phyloP scores from a whole-genome alignment of 2,888 invertebrate species.

The Thymelicus acteon region DNA sequence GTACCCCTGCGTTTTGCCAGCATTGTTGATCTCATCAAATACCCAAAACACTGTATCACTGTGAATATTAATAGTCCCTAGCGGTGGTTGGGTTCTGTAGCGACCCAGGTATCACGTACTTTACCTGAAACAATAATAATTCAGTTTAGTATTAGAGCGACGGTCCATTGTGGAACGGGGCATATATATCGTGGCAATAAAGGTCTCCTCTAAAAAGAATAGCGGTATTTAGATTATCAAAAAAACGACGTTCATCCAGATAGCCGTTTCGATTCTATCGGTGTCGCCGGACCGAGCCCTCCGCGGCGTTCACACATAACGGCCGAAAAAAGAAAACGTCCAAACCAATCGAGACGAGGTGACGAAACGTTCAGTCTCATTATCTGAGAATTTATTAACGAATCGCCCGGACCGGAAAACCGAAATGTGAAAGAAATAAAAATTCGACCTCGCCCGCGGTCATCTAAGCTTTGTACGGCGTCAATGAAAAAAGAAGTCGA shows the following conservation, averaged over 20 bases:
- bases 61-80: conserved; percentile 62
- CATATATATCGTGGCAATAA: conserved; percentile 48
- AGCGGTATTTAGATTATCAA: conserved; percentile 79
- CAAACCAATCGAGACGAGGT: conserved; percentile 83
- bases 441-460: conserved; percentile 84
- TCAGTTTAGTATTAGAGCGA: conserved; percentile 16
- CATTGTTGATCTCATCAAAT: conserved; percentile 48
- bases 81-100: conserved; percentile 56
- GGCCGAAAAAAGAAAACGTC: conserved; percentile 75
- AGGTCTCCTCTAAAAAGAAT: conserved; percentile 68
- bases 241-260: conserved; percentile 72
- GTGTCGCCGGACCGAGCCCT: conserved; percentile 60
- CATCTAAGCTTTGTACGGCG: conserved; percentile 81
- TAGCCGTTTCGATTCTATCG: conserved; percentile 77
- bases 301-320: conserved; percentile 81
- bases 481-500: conserved; percentile 84
- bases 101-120: conserved; percentile 73
- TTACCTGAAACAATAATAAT: conserved; percentile 73
- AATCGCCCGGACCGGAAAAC: conserved; percentile 84
- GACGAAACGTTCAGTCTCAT: conserved; percentile 85
- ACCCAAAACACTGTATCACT: conserved; percentile 75
- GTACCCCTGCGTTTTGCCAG: conserved; percentile 44
- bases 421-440: conserved; percentile 84
- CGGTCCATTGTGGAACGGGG: conserved; percentile 22
- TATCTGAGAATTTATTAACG: conserved; percentile 85